Evolutionary conservation across 2,888 invertebrate species (phyloP).

Genomic region (Marasmarcha lunaedactyla): DNA sequence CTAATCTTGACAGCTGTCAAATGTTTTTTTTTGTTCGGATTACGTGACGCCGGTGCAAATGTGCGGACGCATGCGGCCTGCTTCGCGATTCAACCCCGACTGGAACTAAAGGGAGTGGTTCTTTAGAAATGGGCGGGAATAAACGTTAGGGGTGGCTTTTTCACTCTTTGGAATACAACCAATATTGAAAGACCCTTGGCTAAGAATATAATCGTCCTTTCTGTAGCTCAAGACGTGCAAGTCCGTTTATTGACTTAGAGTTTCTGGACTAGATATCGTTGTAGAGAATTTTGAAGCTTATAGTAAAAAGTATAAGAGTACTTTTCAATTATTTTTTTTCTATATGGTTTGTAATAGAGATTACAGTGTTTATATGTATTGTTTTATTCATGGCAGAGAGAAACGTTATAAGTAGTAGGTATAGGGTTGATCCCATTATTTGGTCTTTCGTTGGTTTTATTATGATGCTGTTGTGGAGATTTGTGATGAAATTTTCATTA

Average conservation of each 20-base stretch:
- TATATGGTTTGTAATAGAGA: slow-evolving; percentile 14
- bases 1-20: too few relatives aligned
- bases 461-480: not conserved
- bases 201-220: slow-evolving; percentile 2
- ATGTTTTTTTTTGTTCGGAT: too few relatives aligned
- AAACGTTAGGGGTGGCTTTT: slow-evolving; percentile 46
- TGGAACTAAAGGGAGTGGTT: slow-evolving; percentile 49
- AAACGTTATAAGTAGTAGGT: not conserved
- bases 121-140: slow-evolving; percentile 46
- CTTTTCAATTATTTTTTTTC: slow-evolving; percentile 9
- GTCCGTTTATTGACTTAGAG: slow-evolving; percentile 31
- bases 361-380: slow-evolving; percentile 17
- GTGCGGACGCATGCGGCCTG: slow-evolving; percentile 22
- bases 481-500: not conserved
- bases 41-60: too few relatives aligned
- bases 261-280: slow-evolving; percentile 16
- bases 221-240: slow-evolving; percentile 22
- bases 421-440: not conserved
- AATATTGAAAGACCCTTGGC: slow-evolving; percentile 26
- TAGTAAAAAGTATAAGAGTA: slow-evolving; percentile 10
- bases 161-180: slow-evolving; percentile 38
- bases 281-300: not conserved
- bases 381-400: slow-evolving; percentile 17
- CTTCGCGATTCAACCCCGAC: slow-evolving; percentile 29
- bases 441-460: not conserved